A percentile compares a stretch with the other conserved stretches of the same genome.
These are phyloP conservation scores for Micronycteris hirsuta DNA, from an alignment of 2,113 vertebrate genomes.

Conservation along the genomic window DNA sequence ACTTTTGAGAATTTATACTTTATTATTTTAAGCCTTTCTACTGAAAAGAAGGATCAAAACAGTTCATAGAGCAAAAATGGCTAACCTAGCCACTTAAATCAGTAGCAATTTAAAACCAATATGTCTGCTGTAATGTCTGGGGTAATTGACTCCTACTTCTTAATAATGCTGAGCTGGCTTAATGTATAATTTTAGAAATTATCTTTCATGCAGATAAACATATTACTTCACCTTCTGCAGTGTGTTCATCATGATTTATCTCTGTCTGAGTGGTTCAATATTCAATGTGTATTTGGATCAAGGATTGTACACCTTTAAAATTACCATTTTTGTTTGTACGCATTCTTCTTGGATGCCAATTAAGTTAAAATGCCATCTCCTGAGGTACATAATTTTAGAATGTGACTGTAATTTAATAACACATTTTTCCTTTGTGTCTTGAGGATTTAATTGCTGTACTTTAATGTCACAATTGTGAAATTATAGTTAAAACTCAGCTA, in stretches of 20 bases:
- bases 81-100: not conserved
- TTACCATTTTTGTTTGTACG: not conserved
- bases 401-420: not conserved
- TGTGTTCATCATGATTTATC: not conserved
- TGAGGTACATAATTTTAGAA: not conserved
- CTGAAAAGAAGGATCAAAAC: not conserved
- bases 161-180: not conserved
- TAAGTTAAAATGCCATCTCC: not conserved
- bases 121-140: not conserved
- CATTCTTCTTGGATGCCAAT: not conserved
- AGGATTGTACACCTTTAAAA: not conserved
- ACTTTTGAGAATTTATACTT: not conserved
- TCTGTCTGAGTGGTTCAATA: not conserved
- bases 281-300: constrained; percentile 4
- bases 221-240: not conserved
- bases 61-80: not conserved
- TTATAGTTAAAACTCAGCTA: not conserved
- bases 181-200: not conserved
- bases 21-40: not conserved
- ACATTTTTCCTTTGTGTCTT: not conserved
- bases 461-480: not conserved
- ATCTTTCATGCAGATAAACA: not conserved
- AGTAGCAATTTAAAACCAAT: not conserved
- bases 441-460: not conserved
- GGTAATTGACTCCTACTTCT: not conserved